Evolutionary conservation across 2,888 invertebrate genomes (phyloP).

Genomic region (Drosophila ustulata): DNA sequence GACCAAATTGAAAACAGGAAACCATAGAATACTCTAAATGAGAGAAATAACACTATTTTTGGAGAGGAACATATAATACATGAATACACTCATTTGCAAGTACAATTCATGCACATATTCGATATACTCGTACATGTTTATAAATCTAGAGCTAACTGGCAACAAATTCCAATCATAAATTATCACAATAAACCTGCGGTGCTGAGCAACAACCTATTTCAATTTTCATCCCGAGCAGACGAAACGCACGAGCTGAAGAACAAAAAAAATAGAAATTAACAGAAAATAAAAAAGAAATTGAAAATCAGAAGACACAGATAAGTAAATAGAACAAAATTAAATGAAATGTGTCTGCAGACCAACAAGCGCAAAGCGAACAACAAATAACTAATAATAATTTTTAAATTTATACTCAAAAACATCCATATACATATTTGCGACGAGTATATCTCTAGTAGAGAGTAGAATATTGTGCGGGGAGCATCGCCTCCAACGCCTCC

Average conservation of each 20-base stretch:
- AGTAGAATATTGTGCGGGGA: slow-evolving; percentile 13
- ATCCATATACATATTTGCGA: slow-evolving; percentile 47
- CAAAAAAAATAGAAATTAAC: slow-evolving; percentile 7
- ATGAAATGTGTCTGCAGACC: slow-evolving; percentile 71
- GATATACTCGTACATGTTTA: slow-evolving; percentile 25
- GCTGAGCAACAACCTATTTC: slow-evolving; percentile 46
- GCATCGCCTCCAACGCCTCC: slow-evolving; percentile 16
- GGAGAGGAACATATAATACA: slow-evolving; percentile 45
- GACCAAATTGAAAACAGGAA: slow-evolving; percentile 59
- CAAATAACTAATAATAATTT: slow-evolving; percentile 79
- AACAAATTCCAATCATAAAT: slow-evolving; percentile 73
- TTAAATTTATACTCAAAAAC: slow-evolving; percentile 67
- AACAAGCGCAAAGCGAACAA: slow-evolving; percentile 55
- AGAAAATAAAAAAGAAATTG: slow-evolving; percentile 18
- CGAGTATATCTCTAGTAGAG: slow-evolving; percentile 3
- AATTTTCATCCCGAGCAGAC: slow-evolving; percentile 45
- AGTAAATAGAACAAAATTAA: slow-evolving; percentile 21
- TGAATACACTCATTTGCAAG: slow-evolving; percentile 25
- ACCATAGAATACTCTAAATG: slow-evolving; percentile 18
- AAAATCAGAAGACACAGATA: slow-evolving; percentile 19
- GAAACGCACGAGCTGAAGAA: slow-evolving; percentile 5
- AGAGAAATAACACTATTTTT: slow-evolving; percentile 56
- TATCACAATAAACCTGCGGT: slow-evolving; percentile 64
- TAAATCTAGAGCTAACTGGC: slow-evolving; percentile 66
- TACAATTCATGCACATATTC: slow-evolving; percentile 22